These are phyloP conservation scores for Ceramica pisi DNA, from an alignment of 2,888 invertebrate genomes.

Conservation along the genomic window DNA sequence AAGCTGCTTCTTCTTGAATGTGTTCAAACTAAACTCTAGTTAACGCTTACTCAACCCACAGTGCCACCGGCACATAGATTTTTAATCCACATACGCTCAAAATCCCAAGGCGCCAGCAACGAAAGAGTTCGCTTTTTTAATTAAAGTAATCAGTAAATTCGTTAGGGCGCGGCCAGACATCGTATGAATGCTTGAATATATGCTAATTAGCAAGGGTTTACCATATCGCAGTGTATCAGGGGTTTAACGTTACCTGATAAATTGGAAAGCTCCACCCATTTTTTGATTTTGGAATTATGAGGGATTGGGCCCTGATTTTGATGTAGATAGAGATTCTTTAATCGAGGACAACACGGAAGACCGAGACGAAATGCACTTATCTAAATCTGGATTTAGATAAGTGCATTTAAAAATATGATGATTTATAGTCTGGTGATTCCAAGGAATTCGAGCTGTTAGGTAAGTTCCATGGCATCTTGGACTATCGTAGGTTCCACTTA, in stretches of 20 bases:
- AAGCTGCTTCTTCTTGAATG: slow-evolving; percentile 10
- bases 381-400: not conserved
- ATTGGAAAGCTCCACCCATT: slow-evolving; percentile 55
- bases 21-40: slow-evolving; percentile 12
- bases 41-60: not conserved
- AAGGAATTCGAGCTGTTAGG: too few species aligned
- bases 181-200: slow-evolving; percentile 68
- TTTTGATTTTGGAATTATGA: slow-evolving; percentile 61
- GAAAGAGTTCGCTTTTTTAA: slow-evolving; percentile 89
- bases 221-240: slow-evolving; percentile 62
- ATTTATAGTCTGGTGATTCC: not conserved
- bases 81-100: slow-evolving; percentile 78
- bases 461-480: too few species aligned
- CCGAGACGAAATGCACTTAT: too few species aligned
- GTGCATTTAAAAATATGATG: not conserved
- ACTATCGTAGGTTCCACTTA: too few species aligned
- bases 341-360: not conserved
- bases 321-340: slow-evolving; percentile 4
- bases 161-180: slow-evolving; percentile 79
- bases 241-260: slow-evolving; percentile 53
- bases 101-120: slow-evolving; percentile 78
- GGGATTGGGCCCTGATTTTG: slow-evolving; percentile 25
- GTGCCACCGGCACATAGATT: slow-evolving; percentile 79
- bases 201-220: slow-evolving; percentile 67
- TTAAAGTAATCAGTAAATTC: slow-evolving; percentile 90